phyloP scores from a whole-genome alignment of 2,888 invertebrate species.

The Phalangium opilio region DNA sequence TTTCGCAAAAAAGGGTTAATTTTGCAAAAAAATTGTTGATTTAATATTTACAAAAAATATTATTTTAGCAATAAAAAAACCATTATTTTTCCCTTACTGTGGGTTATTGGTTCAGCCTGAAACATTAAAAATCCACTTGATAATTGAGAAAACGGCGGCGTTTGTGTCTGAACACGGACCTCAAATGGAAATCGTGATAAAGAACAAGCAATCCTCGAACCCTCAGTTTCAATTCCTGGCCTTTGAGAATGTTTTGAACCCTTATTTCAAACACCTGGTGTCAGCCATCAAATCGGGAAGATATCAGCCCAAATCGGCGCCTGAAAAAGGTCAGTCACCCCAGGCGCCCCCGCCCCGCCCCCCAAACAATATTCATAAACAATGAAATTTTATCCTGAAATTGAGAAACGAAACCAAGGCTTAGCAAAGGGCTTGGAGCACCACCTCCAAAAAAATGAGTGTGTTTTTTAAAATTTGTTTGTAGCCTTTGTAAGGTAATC shows the following conservation, averaged over 20 bases:
- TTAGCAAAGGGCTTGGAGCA: no score
- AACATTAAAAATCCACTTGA: slow-evolving; percentile 70
- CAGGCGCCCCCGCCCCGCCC: no score
- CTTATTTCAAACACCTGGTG: slow-evolving; percentile 62
- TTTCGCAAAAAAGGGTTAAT: no score
- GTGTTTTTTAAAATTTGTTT: no score
- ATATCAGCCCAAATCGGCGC: slow-evolving; percentile 25
- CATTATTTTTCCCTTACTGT: no score
- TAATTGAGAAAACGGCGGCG: slow-evolving; percentile 70
- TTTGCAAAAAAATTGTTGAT: no score
- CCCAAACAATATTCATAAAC: background rate
- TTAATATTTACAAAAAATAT: no score
- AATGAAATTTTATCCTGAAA: background rate
- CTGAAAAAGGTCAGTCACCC: slow-evolving; percentile 5
- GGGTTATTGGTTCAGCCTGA: slow-evolving; percentile 74
- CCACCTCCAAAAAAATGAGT: no score
- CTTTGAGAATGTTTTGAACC: slow-evolving; percentile 63
- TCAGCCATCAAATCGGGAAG: slow-evolving; percentile 31
- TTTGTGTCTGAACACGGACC: slow-evolving; percentile 59
- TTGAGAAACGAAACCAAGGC: background rate
- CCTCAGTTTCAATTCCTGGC: slow-evolving; percentile 84
- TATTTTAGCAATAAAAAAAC: no score
- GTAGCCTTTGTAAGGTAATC: no score
- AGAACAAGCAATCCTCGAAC: slow-evolving; percentile 89
- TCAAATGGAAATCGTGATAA: slow-evolving; percentile 97